A percentile compares a stretch with the other conserved stretches of the same genome.
These are phyloP conservation scores for Poecilia wingei DNA, from an alignment of 2,797 vertebrate species.

Conservation along the genomic window DNA sequence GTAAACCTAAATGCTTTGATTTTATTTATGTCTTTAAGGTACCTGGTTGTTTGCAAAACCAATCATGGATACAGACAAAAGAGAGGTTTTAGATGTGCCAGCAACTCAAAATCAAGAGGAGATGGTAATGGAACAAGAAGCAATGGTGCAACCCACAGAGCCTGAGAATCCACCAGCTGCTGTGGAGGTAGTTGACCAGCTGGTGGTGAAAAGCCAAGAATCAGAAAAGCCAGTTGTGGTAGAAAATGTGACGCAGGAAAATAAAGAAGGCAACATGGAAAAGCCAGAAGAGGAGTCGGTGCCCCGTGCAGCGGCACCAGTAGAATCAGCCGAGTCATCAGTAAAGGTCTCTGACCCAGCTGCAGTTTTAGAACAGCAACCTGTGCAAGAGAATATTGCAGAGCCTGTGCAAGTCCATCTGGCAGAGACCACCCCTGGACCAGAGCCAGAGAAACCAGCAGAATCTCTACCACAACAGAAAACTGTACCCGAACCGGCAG, in stretches of 20 bases:
- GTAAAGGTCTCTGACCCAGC: slow-evolving; percentile 56
- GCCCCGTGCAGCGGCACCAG: slow-evolving; percentile 14
- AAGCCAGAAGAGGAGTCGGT: slow-evolving; percentile 25
- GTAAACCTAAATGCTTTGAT: background rate
- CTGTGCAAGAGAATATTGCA: slow-evolving; percentile 58
- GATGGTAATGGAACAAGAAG: slow-evolving; percentile 60
- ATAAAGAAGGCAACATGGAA: slow-evolving; percentile 9
- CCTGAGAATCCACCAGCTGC: slow-evolving; percentile 69
- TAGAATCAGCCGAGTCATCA: slow-evolving; percentile 58
- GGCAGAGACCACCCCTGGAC: slow-evolving; percentile 51
- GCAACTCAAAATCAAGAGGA: slow-evolving; percentile 57
- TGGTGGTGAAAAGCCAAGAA: slow-evolving; percentile 44
- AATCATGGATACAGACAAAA: slow-evolving; percentile 76
- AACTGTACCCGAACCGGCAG: slow-evolving; percentile 47
- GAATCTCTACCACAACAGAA: slow-evolving; percentile 41
- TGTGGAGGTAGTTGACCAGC: slow-evolving; percentile 36
- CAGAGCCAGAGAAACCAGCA: slow-evolving; percentile 53
- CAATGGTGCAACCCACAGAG: slow-evolving; percentile 38
- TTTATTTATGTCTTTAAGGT: slow-evolving; percentile 48
- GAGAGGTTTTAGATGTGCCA: slow-evolving; percentile 59
- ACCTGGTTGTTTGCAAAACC: slow-evolving; percentile 55
- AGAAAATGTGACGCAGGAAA: slow-evolving; percentile 8
- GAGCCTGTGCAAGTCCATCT: slow-evolving; percentile 49
- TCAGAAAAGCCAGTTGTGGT: slow-evolving; percentile 35
- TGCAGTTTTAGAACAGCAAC: slow-evolving; percentile 40